Evolutionary conservation across 2,888 invertebrate species (phyloP).

Genomic region (Trichopria drosophilae): DNA sequence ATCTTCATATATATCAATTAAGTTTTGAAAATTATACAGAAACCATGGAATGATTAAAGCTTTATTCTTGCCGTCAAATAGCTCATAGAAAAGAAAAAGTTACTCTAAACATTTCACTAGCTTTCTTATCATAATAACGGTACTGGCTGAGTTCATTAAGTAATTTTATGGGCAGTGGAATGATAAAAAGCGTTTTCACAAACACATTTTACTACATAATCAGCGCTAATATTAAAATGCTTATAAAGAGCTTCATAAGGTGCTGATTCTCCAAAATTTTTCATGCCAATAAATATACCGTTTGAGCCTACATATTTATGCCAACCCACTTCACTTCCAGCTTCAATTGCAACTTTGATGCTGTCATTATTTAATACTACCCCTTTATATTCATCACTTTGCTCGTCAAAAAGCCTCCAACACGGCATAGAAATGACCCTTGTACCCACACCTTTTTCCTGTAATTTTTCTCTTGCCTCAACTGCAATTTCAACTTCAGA

Average conservation of each 20-base stretch:
- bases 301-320: conserved; percentile 15
- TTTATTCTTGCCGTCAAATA: too few species aligned
- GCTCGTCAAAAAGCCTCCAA: conserved; percentile 21
- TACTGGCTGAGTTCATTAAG: too few species aligned
- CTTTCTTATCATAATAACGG: too few species aligned
- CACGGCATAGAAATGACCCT: conserved; percentile 19
- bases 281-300: conserved; percentile 17
- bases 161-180: too few species aligned
- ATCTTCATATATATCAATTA: too few species aligned
- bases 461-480: conserved; percentile 19
- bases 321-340: conserved; percentile 15
- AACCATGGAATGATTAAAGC: too few species aligned
- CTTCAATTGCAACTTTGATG: conserved; percentile 16
- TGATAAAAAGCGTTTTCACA: too few species aligned
- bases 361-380: conserved; percentile 20
- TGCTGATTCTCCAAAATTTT: conserved; percentile 15
- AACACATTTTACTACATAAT: conserved; percentile 15
- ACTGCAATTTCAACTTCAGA: conserved; percentile 20
- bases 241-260: conserved; percentile 12
- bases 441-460: conserved; percentile 21
- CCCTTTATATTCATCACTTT: conserved; percentile 20
- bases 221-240: conserved; percentile 13
- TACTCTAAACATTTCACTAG: too few species aligned
- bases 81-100: too few species aligned
- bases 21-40: too few species aligned